These are phyloP conservation scores for Cichlasoma orientale DNA, from an alignment of 2,797 vertebrate genomes.

Conservation along the genomic window DNA sequence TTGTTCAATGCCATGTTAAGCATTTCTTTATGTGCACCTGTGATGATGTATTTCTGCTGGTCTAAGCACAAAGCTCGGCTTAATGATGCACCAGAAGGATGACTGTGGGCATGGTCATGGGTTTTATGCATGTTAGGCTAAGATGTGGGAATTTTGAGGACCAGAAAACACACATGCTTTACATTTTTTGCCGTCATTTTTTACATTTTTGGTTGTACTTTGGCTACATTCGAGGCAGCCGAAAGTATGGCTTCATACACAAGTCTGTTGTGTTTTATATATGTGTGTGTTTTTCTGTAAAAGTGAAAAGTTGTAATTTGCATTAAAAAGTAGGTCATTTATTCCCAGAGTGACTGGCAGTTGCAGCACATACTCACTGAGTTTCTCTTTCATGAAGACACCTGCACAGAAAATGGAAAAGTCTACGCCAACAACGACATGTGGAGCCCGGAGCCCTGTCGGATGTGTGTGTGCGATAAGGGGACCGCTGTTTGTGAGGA, in stretches of 20 bases:
- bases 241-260: neutral
- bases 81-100: neutral
- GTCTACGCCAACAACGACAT: slow-evolving; percentile 56
- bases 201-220: neutral
- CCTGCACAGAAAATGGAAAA: slow-evolving; percentile 65
- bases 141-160: neutral
- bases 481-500: slow-evolving; percentile 59
- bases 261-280: neutral
- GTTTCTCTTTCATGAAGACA: slow-evolving; percentile 40
- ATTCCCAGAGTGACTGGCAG: neutral
- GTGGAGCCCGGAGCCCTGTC: slow-evolving; percentile 68
- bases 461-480: slow-evolving; percentile 61
- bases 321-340: neutral
- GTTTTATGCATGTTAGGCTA: slow-evolving; percentile 26
- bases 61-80: neutral
- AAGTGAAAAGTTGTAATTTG: neutral
- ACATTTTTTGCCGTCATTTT: neutral
- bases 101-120: slow-evolving; percentile 5
- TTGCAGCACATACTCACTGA: neutral
- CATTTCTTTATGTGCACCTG: neutral
- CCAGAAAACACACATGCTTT: slow-evolving; percentile 1
- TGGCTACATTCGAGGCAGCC: neutral
- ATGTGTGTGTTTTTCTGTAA: slow-evolving; percentile 1
- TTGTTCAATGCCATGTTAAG: neutral
- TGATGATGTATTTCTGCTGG: neutral